Evolutionary conservation across 2,888 invertebrate species (phyloP), one percentile per base, ranked within the genome.

Genomic region (Drosophila siamana): DNA sequence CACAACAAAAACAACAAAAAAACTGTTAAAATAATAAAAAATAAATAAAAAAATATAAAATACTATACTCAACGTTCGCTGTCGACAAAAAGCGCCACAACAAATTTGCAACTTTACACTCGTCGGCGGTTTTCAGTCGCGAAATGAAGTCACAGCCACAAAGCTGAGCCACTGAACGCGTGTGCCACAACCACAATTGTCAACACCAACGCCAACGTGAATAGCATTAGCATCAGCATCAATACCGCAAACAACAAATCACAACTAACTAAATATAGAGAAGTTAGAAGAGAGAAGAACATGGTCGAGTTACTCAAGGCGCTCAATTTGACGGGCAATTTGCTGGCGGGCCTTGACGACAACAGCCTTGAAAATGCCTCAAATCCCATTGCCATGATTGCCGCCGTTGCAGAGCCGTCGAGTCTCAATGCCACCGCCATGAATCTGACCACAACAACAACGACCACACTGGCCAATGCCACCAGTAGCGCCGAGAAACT

Each of bases 281-380:
- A 22, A 40, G 28, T 41, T 52, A 22, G 11, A 38, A 38, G 30
- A 26, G 26, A 26, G 26, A 26, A 26, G 26, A 72, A 33, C 43
- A 90, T 90, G 90, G 69, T 86, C 54, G 90, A 90, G 26, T 56
- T 86, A 59, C 61, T 86, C 16, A 88, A 86, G 46, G 85, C 85
- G 4, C 66, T 86, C 19, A 85, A 85, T 65, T 66, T 88, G 41
- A 84, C 84, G 63, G 85, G 75, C 61, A 88, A 64, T 60, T 56
- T 83, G 61, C 69, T 84, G 62, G 76, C 88, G n/a, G 78, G 73
- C 46, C 71, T 85, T 36, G 89, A 84, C 47, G 88, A 74, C 16
- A 69, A 24, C 72, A 73, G 74, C 38, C 59, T 66, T 19, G 73
- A 80, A 51, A 69, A 64, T 54, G 60, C n/a, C 9, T 50, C 70